Percentiles rank a stretch among this genome's conserved stretches.
These are phyloP conservation scores for Drosophila maculinotata DNA, from an alignment of 2,888 invertebrate genomes.

Conservation along the genomic window DNA sequence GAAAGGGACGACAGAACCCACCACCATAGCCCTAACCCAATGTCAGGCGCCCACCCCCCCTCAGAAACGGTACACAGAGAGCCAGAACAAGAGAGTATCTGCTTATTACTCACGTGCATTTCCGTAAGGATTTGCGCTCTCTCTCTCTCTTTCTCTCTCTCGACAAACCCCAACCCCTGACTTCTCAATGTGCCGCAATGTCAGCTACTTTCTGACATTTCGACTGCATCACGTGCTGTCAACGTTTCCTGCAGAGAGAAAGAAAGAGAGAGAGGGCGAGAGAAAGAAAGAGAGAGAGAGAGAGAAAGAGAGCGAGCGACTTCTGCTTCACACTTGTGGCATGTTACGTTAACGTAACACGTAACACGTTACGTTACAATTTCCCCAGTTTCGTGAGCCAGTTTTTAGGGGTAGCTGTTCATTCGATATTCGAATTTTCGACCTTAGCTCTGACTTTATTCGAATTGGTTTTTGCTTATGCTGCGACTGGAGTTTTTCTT, in stretches of 20 bases:
- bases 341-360: slow-evolving; percentile 40
- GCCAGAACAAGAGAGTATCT: slow-evolving; percentile 1
- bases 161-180: slow-evolving; percentile 15
- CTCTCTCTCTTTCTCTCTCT: slow-evolving; percentile 23
- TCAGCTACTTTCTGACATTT: slow-evolving; percentile 63
- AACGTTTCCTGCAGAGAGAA: slow-evolving; percentile 39
- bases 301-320: background rate
- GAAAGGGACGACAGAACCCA: slow-evolving; percentile 38
- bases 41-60: slow-evolving; percentile 44
- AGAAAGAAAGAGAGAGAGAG: background rate
- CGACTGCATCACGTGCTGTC: slow-evolving; percentile 69
- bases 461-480: slow-evolving; percentile 16
- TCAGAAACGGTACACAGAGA: slow-evolving; percentile 7
- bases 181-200: slow-evolving; percentile 60
- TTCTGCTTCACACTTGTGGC: slow-evolving; percentile 72
- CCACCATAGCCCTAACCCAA: slow-evolving; percentile 62
- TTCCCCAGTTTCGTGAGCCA: slow-evolving; percentile 22
- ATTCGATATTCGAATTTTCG: slow-evolving; percentile 35
- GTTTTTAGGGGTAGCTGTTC: background rate
- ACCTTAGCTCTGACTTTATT: slow-evolving; percentile 2
- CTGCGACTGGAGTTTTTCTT: slow-evolving; percentile 15
- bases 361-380: slow-evolving; percentile 16
- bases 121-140: slow-evolving; percentile 39
- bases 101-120: slow-evolving; percentile 34
- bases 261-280: slow-evolving; percentile 7